Evolutionary conservation across 1,140 invertebrate species (phyloP).

Genomic region (Drepana arcuata): DNA sequence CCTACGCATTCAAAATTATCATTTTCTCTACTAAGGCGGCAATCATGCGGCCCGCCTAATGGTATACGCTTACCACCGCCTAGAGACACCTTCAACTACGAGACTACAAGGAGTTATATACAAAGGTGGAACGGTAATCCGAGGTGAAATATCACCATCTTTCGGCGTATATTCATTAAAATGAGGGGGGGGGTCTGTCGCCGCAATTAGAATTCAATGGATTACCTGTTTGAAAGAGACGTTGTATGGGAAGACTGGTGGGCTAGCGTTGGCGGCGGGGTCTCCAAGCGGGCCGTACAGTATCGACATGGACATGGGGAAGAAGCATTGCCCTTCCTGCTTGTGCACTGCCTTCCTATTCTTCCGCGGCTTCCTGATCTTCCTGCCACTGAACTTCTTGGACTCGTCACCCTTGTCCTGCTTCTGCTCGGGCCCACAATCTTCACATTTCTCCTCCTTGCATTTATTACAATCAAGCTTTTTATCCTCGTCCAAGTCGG

Average conservation of each 20-base stretch:
- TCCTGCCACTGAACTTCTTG: conserved; percentile 38
- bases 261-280: conserved; percentile 70
- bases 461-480: conserved; percentile 44
- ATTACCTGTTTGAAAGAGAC: conserved; percentile 90
- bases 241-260: conserved; percentile 86
- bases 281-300: conserved; percentile 85
- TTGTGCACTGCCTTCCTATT: conserved; percentile 54
- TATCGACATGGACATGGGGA: conserved; percentile 89
- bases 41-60: no score
- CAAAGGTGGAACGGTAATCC: no score
- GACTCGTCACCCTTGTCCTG: conserved; percentile 39
- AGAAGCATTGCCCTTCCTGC: conserved; percentile 69
- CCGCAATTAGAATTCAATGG: no score
- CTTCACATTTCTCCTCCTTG: conserved; percentile 41
- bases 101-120: no score
- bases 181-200: no score
- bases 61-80: no score
- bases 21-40: no score
- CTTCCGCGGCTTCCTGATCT: conserved; percentile 46
- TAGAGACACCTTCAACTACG: no score
- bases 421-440: conserved; percentile 31
- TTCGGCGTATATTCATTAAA: no score
- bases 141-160: no score
- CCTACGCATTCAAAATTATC: no score
- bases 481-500: conserved; percentile 30